Percentiles rank a stretch among this genome's conserved stretches.
Conservation (phyloP, 2,797 vertebrate species). For the Pseudochirops cupreus region DNA sequence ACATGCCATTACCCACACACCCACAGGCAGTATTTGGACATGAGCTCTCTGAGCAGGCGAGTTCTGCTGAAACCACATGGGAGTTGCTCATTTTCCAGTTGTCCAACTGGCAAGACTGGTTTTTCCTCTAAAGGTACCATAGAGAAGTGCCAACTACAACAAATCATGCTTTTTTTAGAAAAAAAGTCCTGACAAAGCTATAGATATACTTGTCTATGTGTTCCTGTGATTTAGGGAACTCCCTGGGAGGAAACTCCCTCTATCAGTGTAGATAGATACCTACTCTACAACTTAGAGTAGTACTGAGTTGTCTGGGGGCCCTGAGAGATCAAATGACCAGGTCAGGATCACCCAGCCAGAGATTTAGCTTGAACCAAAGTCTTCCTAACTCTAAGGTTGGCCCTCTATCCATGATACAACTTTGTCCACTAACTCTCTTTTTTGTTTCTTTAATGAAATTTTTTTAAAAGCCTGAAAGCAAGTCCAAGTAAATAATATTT, state of each 20-base stretch:
- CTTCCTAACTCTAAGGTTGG: not conserved
- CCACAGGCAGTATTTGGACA: not conserved
- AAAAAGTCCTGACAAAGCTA: not conserved
- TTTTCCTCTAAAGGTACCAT: not conserved
- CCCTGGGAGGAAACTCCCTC: not conserved
- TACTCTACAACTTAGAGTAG: not conserved
- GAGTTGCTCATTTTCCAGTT: not conserved
- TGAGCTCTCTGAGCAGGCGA: not conserved
- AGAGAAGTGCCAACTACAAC: not conserved
- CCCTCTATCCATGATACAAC: not conserved
- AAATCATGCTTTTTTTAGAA: not conserved
- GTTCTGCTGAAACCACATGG: not conserved
- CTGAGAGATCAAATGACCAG: not conserved
- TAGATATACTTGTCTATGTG: not conserved
- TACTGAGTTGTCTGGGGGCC: not conserved
- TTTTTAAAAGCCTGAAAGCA: not conserved
- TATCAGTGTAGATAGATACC: not conserved
- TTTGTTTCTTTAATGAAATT: not conserved
- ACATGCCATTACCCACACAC: not conserved
- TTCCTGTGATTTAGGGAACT: not conserved
- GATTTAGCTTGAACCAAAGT: not conserved
- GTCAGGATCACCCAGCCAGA: not conserved
- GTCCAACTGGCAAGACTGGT: not conserved
- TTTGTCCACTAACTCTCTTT: not conserved
- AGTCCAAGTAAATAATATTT: not conserved